Conservation (phyloP, 2,113 vertebrate genomes). For the Amia ocellicauda region DNA sequence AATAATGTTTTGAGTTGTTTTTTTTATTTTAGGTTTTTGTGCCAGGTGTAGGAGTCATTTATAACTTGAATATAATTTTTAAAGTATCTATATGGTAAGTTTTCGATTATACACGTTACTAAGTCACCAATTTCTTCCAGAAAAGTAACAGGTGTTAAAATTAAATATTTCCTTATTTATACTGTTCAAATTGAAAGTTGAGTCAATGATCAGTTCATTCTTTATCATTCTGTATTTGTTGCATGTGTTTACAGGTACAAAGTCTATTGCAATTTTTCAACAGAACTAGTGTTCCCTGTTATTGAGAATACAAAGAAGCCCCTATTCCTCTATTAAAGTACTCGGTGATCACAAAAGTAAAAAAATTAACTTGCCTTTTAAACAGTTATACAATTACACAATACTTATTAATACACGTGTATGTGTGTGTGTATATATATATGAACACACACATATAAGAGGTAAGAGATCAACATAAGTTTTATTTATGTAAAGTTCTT, state of each 20-base stretch:
- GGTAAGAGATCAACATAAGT: no score
- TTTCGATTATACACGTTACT: slow-evolving; percentile 49
- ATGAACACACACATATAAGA: background rate
- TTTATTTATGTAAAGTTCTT: no score
- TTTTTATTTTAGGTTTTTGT: no score
- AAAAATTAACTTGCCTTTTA: slow-evolving; percentile 35
- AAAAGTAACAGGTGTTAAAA: slow-evolving; percentile 62
- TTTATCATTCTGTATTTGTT: slow-evolving; percentile 30
- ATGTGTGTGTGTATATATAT: no score
- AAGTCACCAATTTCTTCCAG: slow-evolving; percentile 48
- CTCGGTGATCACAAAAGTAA: slow-evolving; percentile 37
- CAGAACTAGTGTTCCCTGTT: slow-evolving; percentile 32
- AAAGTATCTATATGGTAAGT: no score
- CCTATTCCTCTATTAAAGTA: slow-evolving; percentile 33
- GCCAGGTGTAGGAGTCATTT: no score
- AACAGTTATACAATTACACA: slow-evolving; percentile 21
- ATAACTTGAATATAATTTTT: no score
- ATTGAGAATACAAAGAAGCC: slow-evolving; percentile 42
- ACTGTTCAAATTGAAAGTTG: slow-evolving; percentile 29
- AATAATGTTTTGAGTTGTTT: no score
- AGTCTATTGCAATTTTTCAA: slow-evolving; percentile 49
- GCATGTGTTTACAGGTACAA: slow-evolving; percentile 56
- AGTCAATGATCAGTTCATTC: slow-evolving; percentile 11
- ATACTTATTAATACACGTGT: slow-evolving; percentile 16
- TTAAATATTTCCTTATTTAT: slow-evolving; percentile 36